Evolutionary conservation across 2,113 vertebrate genomes (phyloP).

Genomic region (Trematomus loennbergii): DNA sequence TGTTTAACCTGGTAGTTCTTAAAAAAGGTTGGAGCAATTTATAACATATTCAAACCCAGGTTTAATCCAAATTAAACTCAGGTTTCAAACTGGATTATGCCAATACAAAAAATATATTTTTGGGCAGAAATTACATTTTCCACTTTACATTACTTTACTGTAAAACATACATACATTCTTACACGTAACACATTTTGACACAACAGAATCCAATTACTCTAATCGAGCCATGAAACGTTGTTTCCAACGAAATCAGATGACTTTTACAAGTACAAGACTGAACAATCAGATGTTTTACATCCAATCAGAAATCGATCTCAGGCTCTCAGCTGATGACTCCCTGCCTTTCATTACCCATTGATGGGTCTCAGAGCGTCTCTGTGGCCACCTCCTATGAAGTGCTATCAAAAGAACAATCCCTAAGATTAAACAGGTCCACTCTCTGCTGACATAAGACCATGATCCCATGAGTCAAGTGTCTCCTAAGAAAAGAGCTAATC

Average conservation of each 20-base stretch:
- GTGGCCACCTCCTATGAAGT: constrained; percentile 10
- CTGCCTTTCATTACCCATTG: constrained; percentile 8
- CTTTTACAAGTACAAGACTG: background rate
- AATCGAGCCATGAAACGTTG: constrained; percentile 13
- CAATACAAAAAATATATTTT: background rate
- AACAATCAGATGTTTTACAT: constrained; percentile 14
- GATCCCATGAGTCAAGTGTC: constrained; percentile 74
- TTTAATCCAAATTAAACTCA: too few species aligned
- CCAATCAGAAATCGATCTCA: constrained; percentile 17
- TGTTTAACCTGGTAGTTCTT: background rate
- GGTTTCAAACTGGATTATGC: too few species aligned
- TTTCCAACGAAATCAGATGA: constrained; percentile 7
- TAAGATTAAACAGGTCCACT: constrained; percentile 61
- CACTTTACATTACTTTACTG: too few species aligned
- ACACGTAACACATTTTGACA: background rate
- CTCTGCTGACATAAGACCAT: constrained; percentile 69
- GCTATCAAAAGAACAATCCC: constrained; percentile 65
- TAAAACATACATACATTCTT: background rate
- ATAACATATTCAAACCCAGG: too few species aligned
- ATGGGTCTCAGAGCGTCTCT: background rate
- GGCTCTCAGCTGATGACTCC: constrained; percentile 5
- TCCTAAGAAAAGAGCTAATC: constrained; percentile 74
- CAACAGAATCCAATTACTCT: constrained; percentile 11
- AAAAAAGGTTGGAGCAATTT: too few species aligned
- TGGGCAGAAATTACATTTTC: too few species aligned